phyloP scores from a whole-genome alignment of 2,797 vertebrate species.

The Eutrigla gurnardus region DNA sequence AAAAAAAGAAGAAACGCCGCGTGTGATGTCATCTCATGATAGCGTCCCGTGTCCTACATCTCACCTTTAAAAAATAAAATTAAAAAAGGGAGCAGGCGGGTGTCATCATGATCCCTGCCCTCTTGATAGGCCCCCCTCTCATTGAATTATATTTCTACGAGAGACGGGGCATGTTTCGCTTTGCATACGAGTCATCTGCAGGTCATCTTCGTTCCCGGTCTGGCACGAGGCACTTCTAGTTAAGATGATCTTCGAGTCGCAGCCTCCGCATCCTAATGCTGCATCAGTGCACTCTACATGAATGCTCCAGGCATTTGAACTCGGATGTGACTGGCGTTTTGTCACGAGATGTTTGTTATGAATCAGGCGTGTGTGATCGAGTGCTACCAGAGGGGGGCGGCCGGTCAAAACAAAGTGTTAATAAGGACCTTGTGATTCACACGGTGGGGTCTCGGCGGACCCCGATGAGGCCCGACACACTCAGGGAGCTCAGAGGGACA shows the following conservation, averaged over 20 bases:
- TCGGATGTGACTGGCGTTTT: constrained; percentile 29
- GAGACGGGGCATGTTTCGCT: constrained; percentile 14
- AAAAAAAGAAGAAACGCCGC: not conserved
- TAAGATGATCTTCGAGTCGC: not conserved
- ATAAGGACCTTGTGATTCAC: constrained; percentile 71
- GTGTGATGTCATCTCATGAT: not conserved
- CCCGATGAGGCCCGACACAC: constrained; percentile 38
- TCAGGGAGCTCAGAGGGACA: constrained; percentile 52
- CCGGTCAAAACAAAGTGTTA: constrained; percentile 52
- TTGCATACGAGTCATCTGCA: constrained; percentile 21
- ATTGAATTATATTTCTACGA: constrained; percentile 43
- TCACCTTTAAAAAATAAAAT: not conserved
- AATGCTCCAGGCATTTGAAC: not conserved
- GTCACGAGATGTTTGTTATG: constrained; percentile 38
- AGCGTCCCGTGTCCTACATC: not conserved
- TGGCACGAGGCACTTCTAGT: not conserved
- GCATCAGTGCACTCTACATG: constrained; percentile 8
- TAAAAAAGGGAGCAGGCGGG: constrained; percentile 1
- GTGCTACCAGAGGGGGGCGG: constrained; percentile 11
- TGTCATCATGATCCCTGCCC: constrained; percentile 12
- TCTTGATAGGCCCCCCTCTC: constrained; percentile 7
- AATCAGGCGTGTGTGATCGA: constrained; percentile 53
- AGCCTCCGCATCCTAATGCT: constrained; percentile 42
- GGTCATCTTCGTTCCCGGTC: constrained; percentile 15
- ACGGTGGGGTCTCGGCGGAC: constrained; percentile 22